Evolutionary conservation across 2,113 vertebrate genomes (phyloP), one percentile per base, ranked within the genome.

Genomic region (Nerophis ophidion): DNA sequence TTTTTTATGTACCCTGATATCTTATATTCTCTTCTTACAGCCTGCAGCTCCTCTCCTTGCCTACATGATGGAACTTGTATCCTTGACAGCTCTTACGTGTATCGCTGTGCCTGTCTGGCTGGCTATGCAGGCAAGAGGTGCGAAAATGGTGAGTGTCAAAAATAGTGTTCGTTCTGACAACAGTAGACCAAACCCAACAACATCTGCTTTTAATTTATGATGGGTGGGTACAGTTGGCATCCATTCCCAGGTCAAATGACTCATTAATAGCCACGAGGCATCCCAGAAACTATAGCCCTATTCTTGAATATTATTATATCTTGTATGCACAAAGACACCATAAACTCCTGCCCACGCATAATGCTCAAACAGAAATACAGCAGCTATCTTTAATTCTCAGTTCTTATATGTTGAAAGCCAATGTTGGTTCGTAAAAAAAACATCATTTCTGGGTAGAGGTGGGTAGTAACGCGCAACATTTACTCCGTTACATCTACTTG

Each of bases 11-110:
- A 45, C 8, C 26, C 16, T 59, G 26, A 60, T 52, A 16, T 48
- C 19, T 8, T 9, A 19, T 48, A 35, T 47, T 68, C 14, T 87
- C 13, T 77, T 47, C 68, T 63, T 60, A 53, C 76, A 99, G 96
- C 91, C 0, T 99, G 97, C 74, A 96, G 92, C 74, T 96, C 95
- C 1, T 94, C 93, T 53, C 97, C 96, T 0, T 99, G 97, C 82
- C 86, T 93, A 55, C 94, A 98, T 1, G 97, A 99, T 40, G 94
- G 96, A 68, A 97, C 95, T 0, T 99, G 97, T 61, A 68, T 96
- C 71, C 80, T 93, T 47, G 94, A 93, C 71, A 89, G 84, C 49
- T 88, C 85, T 0, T 77, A 89, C 60, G 86, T 89, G 48, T 98
- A 92, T 84, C 92, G 81, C 51, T 99, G 97, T 57, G 94, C 94